Percentiles rank a stretch among this genome's conserved stretches.
Evolutionary conservation across 2,113 vertebrate genomes (phyloP).

Genomic region (Chloroceryle aenea): DNA sequence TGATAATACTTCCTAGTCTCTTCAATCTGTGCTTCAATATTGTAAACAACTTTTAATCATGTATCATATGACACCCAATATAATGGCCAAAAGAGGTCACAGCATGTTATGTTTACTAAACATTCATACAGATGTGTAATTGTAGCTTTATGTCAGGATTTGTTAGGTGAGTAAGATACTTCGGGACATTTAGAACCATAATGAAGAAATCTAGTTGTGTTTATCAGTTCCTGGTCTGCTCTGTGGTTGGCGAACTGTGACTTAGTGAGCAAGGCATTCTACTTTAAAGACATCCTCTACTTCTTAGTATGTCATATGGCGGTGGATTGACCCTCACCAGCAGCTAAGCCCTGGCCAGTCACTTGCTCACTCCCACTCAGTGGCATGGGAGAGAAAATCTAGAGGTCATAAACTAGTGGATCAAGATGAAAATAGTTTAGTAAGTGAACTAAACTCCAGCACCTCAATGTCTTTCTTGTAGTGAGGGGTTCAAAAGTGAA

Average conservation of each 20-base stretch:
- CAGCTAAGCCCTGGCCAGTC: neutral
- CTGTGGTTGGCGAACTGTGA: neutral
- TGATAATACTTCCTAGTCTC: neutral
- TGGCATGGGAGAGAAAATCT: fast-evolving
- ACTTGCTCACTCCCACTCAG: neutral
- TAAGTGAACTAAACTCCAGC: fast-evolving
- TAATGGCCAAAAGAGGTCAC: neutral
- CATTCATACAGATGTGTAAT: neutral
- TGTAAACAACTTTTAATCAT: neutral
- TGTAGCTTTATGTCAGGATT: neutral
- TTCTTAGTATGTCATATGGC: neutral
- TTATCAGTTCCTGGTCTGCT: neutral
- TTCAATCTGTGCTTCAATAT: neutral
- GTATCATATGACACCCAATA: neutral
- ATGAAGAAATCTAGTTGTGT: neutral
- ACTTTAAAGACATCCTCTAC: neutral
- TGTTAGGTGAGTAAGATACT: neutral
- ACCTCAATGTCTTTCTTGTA: no score
- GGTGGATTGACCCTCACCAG: neutral
- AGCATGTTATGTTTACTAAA: neutral
- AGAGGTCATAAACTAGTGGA: neutral
- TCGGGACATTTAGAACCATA: neutral
- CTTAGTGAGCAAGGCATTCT: neutral
- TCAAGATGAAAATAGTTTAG: neutral
- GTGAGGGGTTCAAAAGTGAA: no score